phyloP scores from a whole-genome alignment of 2,888 invertebrate genomes.

The Brenthis hecate region DNA sequence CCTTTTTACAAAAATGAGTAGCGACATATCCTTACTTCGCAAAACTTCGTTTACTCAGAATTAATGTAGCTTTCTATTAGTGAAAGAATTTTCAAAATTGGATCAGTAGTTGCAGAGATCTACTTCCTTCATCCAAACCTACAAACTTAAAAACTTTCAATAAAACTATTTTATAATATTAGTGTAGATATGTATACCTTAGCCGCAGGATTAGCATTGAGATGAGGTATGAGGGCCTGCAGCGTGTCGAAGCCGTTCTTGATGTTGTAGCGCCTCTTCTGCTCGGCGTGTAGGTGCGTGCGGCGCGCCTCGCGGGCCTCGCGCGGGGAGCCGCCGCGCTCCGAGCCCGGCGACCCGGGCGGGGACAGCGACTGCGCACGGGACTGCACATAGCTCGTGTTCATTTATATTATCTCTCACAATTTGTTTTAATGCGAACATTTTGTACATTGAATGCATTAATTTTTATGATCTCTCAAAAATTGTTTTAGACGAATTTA shows the following conservation, averaged over 20 bases:
- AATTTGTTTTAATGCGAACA: neutral
- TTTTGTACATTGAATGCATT: too few relatives aligned
- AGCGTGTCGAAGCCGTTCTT: constrained; percentile 98
- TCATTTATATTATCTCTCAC: neutral
- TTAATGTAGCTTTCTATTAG: too few relatives aligned
- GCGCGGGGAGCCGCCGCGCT: constrained; percentile 68
- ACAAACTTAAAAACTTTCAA: too few relatives aligned
- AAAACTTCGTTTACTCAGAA: too few relatives aligned
- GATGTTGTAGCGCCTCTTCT: constrained; percentile 97
- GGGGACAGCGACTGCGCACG: constrained; percentile 44
- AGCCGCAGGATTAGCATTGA: constrained; percentile 93
- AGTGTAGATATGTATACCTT: constrained; percentile 80
- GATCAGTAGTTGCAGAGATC: too few relatives aligned
- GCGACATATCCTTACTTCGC: too few relatives aligned
- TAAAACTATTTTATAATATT: too few relatives aligned
- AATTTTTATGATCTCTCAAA: too few relatives aligned
- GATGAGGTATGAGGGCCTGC: constrained; percentile 94
- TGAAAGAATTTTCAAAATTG: too few relatives aligned
- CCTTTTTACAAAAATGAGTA: too few relatives aligned
- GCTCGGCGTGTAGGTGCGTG: constrained; percentile 97
- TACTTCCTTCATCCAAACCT: too few relatives aligned
- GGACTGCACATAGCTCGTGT: constrained; percentile 16
- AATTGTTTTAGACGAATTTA: too few relatives aligned
- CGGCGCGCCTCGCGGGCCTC: constrained; percentile 87
- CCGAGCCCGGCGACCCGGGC: constrained; percentile 60